Percentiles rank a stretch among this genome's conserved stretches.
Evolutionary conservation across 2,113 vertebrate genomes (phyloP).

Genomic region (Paramormyrops kingsleyae): DNA sequence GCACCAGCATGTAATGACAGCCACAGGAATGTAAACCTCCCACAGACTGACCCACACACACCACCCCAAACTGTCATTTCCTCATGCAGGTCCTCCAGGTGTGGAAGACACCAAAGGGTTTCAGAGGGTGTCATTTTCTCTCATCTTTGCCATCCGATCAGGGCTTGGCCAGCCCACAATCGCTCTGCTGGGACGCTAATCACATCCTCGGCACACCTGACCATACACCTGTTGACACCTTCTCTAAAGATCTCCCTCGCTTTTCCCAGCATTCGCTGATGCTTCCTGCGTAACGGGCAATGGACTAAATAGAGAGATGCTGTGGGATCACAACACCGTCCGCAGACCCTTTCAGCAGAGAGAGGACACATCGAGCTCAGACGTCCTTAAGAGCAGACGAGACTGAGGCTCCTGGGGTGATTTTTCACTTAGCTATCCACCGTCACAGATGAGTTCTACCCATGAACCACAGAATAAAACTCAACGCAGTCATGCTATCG

Average conservation of each 20-base stretch:
- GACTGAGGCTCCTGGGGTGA: neutral
- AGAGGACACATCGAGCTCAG: neutral
- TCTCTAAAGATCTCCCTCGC: neutral
- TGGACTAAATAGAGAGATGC: neutral
- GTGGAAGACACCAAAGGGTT: neutral
- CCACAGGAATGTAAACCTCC: conserved; percentile 6
- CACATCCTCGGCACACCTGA: neutral
- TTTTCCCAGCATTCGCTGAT: neutral
- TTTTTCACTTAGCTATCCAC: neutral
- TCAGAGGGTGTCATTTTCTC: neutral
- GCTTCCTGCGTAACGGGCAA: neutral
- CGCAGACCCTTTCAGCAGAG: neutral
- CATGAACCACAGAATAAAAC: too few relatives aligned
- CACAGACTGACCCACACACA: neutral
- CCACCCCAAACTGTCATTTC: neutral
- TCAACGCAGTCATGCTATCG: neutral
- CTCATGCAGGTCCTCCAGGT: neutral
- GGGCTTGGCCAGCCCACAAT: neutral
- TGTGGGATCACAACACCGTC: neutral
- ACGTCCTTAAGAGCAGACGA: neutral
- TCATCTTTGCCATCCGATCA: neutral
- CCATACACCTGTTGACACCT: neutral
- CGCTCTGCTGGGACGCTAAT: neutral
- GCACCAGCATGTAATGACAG: neutral
- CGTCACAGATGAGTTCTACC: neutral